These are phyloP conservation scores for Todiramphus chloris DNA, from an alignment of 2,113 vertebrate species.

Conservation along the genomic window DNA sequence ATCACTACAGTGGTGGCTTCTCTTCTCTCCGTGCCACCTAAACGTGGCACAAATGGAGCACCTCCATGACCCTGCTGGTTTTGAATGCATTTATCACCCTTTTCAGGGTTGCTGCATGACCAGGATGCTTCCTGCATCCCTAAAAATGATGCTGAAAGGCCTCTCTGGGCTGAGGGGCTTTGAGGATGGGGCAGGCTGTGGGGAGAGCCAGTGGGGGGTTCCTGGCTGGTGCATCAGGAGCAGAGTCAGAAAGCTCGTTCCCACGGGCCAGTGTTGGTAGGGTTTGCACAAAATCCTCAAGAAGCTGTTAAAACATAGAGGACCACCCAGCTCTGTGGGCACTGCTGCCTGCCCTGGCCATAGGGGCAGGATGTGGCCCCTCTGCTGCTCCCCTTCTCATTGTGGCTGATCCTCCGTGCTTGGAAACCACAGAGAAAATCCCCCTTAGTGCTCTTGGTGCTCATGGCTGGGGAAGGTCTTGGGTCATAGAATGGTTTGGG, in stretches of 20 bases:
- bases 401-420: neutral
- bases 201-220: neutral
- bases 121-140: neutral
- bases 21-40: neutral
- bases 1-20: too few relatives aligned
- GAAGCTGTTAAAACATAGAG: neutral
- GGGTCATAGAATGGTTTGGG: too few relatives aligned
- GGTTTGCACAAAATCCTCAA: neutral
- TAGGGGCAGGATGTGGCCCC: neutral
- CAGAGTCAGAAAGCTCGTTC: neutral
- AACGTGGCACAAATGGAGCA: fast-evolving
- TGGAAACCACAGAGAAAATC: neutral
- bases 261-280: fast-evolving
- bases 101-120: neutral
- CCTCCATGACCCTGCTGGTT: fast-evolving
- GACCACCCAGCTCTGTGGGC: fast-evolving
- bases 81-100: neutral
- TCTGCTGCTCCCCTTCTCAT: fast-evolving
- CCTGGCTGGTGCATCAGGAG: fast-evolving
- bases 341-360: neutral
- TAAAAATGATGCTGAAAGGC: neutral
- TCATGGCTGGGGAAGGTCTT: neutral
- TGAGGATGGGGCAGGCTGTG: neutral
- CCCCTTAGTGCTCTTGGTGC: too few relatives aligned
- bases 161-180: neutral